These are phyloP conservation scores for Alentia gelatinosa DNA, from an alignment of 2,888 invertebrate species.

Conservation along the genomic window DNA sequence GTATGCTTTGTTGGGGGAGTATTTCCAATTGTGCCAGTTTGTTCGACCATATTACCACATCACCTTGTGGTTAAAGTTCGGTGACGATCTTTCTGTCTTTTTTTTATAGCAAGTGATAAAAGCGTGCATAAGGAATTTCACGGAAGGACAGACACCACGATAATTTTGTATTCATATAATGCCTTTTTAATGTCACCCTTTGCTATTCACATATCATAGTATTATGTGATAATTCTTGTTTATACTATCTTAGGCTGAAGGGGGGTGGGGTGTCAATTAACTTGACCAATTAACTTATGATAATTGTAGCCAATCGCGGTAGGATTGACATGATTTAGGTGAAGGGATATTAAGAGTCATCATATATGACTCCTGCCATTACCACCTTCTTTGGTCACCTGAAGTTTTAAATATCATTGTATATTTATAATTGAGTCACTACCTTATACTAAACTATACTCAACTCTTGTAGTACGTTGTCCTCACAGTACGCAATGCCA, in stretches of 20 bases:
- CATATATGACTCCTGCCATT: not conserved
- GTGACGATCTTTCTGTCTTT: too few relatives aligned
- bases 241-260: not conserved
- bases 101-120: too few relatives aligned
- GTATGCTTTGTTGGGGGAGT: too few relatives aligned
- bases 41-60: too few relatives aligned
- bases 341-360: not conserved
- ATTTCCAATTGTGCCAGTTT: too few relatives aligned
- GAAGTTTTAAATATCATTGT: not conserved
- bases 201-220: not conserved
- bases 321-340: not conserved
- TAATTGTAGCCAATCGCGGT: not conserved
- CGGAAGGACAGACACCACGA: not conserved
- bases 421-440: not conserved
- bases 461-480: not conserved
- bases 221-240: not conserved
- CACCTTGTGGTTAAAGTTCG: too few relatives aligned
- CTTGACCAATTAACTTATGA: not conserved
- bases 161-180: not conserved
- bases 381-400: not conserved
- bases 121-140: too few relatives aligned
- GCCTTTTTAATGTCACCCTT: not conserved
- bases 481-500: slow-evolving; percentile 21
- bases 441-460: not conserved
- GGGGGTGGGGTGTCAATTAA: not conserved